Evolutionary conservation across 1,140 invertebrate genomes (phyloP).

Genomic region (Anagrus nilaparvatae): DNA sequence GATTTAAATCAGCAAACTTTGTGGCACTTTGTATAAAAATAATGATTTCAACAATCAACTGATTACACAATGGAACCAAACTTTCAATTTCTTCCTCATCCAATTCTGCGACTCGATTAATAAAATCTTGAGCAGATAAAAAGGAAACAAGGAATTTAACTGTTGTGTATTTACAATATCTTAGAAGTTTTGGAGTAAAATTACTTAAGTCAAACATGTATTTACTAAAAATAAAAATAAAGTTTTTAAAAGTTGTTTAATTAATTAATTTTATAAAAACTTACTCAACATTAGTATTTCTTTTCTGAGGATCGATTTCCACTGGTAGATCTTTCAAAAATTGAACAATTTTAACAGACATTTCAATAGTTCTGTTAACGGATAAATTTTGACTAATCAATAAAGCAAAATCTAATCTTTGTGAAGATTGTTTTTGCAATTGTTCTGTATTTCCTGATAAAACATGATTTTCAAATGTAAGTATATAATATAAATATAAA

Average conservation of each 20-base stretch:
- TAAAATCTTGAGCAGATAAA: conserved; percentile 55
- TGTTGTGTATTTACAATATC: conserved; percentile 71
- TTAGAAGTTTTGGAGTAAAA: conserved; percentile 60
- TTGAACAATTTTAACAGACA: conserved; percentile 53
- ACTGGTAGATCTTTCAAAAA: conserved; percentile 57
- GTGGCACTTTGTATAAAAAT: conserved; percentile 54
- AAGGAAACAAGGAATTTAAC: conserved; percentile 59
- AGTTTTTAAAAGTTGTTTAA: not conserved
- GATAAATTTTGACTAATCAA: conserved; percentile 56
- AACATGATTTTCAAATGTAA: conserved; percentile 60
- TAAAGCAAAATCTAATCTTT: conserved; percentile 60
- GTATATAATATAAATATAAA: conserved; percentile 65
- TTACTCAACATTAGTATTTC: conserved; percentile 1
- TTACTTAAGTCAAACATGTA: conserved; percentile 57
- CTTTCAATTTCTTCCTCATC: conserved; percentile 33
- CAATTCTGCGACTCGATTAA: conserved; percentile 50
- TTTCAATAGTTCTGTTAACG: conserved; percentile 49
- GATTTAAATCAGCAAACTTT: conserved; percentile 43
- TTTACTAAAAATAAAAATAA: conserved; percentile 24
- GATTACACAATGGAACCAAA: conserved; percentile 52
- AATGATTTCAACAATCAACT: conserved; percentile 56
- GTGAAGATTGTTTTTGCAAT: conserved; percentile 26
- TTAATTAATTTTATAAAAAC: conserved; percentile 2
- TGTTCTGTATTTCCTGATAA: conserved; percentile 33
- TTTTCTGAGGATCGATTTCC: conserved; percentile 43